Conservation (phyloP, 2,113 vertebrate genomes). For the Pogona vitticeps region DNA sequence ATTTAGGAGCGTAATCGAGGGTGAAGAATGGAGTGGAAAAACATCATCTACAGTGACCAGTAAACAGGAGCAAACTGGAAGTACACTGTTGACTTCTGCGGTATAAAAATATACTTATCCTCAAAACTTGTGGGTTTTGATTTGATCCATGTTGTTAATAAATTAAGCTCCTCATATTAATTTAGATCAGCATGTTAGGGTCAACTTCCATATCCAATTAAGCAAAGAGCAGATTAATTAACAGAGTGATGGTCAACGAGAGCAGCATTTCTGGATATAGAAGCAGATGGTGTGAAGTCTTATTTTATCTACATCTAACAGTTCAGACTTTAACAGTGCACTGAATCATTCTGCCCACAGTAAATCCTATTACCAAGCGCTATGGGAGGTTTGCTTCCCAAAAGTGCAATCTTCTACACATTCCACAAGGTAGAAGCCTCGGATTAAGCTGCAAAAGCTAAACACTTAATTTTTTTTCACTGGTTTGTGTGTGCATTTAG, state of each 20-base stretch:
- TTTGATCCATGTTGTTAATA: conserved; percentile 38
- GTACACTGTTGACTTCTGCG: conserved; percentile 1
- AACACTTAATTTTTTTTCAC: conserved; percentile 51
- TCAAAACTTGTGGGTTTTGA: not conserved
- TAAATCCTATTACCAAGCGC: conserved; percentile 40
- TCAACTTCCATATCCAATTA: conserved; percentile 28
- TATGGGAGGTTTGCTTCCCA: conserved; percentile 33
- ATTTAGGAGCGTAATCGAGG: conserved; percentile 11
- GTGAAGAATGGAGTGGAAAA: conserved; percentile 38
- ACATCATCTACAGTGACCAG: conserved; percentile 38
- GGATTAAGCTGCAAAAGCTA: not conserved
- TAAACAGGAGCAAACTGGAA: conserved; percentile 3
- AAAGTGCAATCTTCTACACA: conserved; percentile 13
- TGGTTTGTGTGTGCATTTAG: conserved; percentile 52
- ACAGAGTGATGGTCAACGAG: conserved; percentile 40
- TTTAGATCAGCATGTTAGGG: fast-evolving
- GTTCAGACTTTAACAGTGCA: not conserved
- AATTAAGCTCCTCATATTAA: conserved; percentile 25
- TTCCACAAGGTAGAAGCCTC: conserved; percentile 19
- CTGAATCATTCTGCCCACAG: conserved; percentile 6
- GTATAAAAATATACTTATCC: conserved; percentile 22
- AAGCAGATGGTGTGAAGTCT: not conserved
- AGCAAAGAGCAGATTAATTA: conserved; percentile 10
- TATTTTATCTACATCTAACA: conserved; percentile 11
- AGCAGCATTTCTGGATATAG: not conserved